phyloP scores from a whole-genome alignment of 2,888 invertebrate genomes.

The Plemyria rubiginata region DNA sequence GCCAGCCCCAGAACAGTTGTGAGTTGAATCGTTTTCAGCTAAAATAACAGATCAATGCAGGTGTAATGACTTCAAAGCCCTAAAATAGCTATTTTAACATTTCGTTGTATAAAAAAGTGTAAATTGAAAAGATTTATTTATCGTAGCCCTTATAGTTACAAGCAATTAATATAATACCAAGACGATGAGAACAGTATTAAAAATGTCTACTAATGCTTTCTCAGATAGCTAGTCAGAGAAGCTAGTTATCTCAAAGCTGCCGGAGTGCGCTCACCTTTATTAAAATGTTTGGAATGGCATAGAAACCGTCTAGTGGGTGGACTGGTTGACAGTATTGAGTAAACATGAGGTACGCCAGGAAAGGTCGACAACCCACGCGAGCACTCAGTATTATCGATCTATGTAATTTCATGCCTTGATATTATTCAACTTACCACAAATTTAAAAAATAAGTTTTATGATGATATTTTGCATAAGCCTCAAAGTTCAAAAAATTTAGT shows the following conservation, averaged over 20 bases:
- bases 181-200: neutral
- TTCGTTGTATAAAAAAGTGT: neutral
- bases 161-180: neutral
- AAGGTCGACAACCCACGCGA: slow-evolving; percentile 72
- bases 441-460: neutral
- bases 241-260: slow-evolving; percentile 43
- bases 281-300: slow-evolving; percentile 63
- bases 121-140: neutral
- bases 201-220: slow-evolving; percentile 12
- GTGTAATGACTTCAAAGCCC: neutral
- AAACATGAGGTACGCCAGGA: slow-evolving; percentile 64
- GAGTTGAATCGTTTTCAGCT: neutral
- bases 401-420: slow-evolving; percentile 62
- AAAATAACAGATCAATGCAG: neutral
- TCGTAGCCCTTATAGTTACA: neutral
- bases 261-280: slow-evolving; percentile 56
- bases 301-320: slow-evolving; percentile 74
- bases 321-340: slow-evolving; percentile 75
- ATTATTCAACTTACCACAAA: slow-evolving; percentile 45
- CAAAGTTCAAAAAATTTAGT: neutral
- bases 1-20: slow-evolving; percentile 7
- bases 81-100: neutral
- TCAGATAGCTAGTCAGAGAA: slow-evolving; percentile 22
- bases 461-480: neutral
- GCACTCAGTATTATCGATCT: slow-evolving; percentile 62